A percentile compares a stretch with the other conserved stretches of the same genome.
phyloP scores from a whole-genome alignment of 2,113 vertebrate species.

The Phylloscopus trochilus region DNA sequence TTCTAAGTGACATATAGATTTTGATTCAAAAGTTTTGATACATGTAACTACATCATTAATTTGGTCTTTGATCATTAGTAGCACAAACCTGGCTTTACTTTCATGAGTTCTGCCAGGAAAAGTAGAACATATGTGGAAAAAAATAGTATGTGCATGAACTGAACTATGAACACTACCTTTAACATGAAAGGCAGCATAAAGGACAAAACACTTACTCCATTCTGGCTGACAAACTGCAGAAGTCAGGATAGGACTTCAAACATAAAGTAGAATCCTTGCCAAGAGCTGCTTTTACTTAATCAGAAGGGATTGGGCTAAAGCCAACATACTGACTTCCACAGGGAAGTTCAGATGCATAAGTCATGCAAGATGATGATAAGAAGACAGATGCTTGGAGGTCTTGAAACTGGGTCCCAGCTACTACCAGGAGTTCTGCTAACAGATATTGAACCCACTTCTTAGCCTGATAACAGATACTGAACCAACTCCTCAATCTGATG shows the following conservation, averaged over 20 bases:
- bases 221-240: not conserved
- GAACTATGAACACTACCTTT: not conserved
- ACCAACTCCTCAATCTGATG: not conserved
- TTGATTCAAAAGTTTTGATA: not conserved
- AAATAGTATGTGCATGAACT: not conserved
- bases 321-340: not conserved
- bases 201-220: not conserved
- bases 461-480: not conserved
- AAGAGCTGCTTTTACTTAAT: not conserved
- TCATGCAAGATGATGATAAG: not conserved
- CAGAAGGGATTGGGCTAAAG: not conserved
- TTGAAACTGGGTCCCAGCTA: not conserved
- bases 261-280: not conserved
- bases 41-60: not conserved
- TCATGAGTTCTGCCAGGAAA: not conserved
- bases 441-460: not conserved
- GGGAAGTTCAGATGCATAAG: not conserved
- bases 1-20: not conserved
- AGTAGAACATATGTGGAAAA: not conserved
- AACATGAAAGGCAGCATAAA: not conserved
- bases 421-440: not conserved
- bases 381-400: not conserved
- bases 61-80: not conserved
- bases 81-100: not conserved
- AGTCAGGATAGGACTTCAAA: not conserved